Conservation (phyloP, 2,888 invertebrate genomes). For the Pasiphila rectangulata region DNA sequence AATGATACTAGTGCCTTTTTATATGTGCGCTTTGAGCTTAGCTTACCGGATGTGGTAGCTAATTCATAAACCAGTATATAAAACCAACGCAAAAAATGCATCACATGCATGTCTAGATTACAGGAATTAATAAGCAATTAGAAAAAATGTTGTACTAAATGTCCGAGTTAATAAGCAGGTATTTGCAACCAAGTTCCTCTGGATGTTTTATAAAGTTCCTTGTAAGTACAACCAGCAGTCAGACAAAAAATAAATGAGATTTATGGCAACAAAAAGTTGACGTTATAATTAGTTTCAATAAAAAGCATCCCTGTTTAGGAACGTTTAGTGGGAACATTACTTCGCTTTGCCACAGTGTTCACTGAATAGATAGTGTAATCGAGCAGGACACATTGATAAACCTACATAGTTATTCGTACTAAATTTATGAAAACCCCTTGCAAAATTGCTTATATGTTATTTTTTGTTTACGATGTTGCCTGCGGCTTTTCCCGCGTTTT, state of each 20-base stretch:
- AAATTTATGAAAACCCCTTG: too few relatives aligned
- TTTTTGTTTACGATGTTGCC: too few relatives aligned
- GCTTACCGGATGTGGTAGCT: not conserved
- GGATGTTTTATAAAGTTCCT: slow-evolving; percentile 20
- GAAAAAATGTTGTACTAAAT: slow-evolving; percentile 8
- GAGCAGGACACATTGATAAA: not conserved
- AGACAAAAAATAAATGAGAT: slow-evolving; percentile 71
- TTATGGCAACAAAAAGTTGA: slow-evolving; percentile 60
- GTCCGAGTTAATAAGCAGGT: slow-evolving; percentile 4
- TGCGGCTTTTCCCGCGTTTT: too few relatives aligned
- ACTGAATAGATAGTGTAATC: slow-evolving; percentile 1
- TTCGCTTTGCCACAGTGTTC: slow-evolving; percentile 9
- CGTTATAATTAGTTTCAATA: slow-evolving; percentile 64
- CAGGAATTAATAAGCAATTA: slow-evolving; percentile 4
- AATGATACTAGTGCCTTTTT: too few relatives aligned
- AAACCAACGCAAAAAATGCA: slow-evolving; percentile 1
- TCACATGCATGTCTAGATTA: slow-evolving; percentile 4
- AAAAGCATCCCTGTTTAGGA: slow-evolving; percentile 42
- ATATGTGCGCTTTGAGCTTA: too few relatives aligned
- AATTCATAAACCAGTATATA: slow-evolving; percentile 4
- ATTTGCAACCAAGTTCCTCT: slow-evolving; percentile 1
- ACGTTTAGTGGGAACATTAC: slow-evolving; percentile 35
- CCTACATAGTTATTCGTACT: too few relatives aligned
- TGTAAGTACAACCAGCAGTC: slow-evolving; percentile 3
- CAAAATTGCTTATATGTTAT: too few relatives aligned